Evolutionary conservation across 92 coral and sea anemone species (phyloP), one percentile per base, ranked within the genome.

Genomic region (Siderastrea radians): DNA sequence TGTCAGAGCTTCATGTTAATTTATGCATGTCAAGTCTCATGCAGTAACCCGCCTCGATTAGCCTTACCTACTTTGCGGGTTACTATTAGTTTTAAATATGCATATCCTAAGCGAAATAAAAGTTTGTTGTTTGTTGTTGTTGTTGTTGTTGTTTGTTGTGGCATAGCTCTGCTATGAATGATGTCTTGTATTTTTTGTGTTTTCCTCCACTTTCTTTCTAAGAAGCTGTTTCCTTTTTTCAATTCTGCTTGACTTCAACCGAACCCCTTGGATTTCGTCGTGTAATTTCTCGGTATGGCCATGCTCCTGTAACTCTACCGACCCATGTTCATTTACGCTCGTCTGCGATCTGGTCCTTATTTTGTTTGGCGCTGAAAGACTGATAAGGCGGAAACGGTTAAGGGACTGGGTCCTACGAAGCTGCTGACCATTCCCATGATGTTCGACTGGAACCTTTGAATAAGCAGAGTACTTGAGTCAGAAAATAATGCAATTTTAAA

Each of bases 361-460:
- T 17, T 72, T 49, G 49, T 83, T 73, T 71, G 87, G 61, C 12
- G 72, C 73, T 9, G 80, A 83, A 43, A 83, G 9, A 63, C 80
- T 72, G 59, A 83, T 61, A 2, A 83, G 83, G 63, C 77, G 82
- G 52, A 85, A 77, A n/a, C 89, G 54, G 49, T 76, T 48, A 8
- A 85, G 75, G 43, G 89, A 85, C 66, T 85, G 83, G 76, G 89
- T 77, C 16, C 89, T 64, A 7, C 83, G 82, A 14, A 85, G 79
- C 53, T 65, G 72, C n/a, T 83, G 58, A 9, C 43, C 59, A 73
- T 26, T 50, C 26, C 43, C 71, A 1, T 7, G 17, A 2, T 26
- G 78, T 73, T 62, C 87, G n/a, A 59, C 12, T 71, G 79, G 17
- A 46, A 60, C 79, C 87, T 83, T 49, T 16, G 53, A 46, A 17